Evolutionary conservation across 1,140 invertebrate genomes (phyloP), one percentile per base, ranked within the genome.

Genomic region (Bombus turneri): DNA sequence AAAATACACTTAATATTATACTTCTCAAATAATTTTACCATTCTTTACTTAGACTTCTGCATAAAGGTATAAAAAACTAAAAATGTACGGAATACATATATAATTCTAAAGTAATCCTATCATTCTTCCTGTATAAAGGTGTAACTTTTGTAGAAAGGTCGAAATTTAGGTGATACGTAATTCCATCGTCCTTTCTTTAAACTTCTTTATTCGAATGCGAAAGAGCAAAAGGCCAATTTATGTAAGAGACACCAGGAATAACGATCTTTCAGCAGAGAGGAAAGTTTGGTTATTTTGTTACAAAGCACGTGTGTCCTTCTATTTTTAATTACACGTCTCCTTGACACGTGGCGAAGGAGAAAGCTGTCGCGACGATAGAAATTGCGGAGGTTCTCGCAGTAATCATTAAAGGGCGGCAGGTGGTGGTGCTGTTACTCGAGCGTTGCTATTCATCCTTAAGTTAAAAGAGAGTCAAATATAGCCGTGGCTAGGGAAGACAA

Each of bases 381-480:
- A 47, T 4, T 12, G 53, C 71, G 34, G 34, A 13, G 37, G 25
- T 12, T 34, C n/a, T 59, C 66, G 34, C 59, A 28, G 85, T 85
- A 81, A 88, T 90, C 83, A 81, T 90, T 92, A 89, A 81, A 81
- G 77, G 62, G 76, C 53, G 80, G 76, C 66, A 83, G 85, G 81
- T 64, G 74, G 41, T n/a, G 59, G 28, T n/a, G 59, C 59, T 28
- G 81, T 88, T 91, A 85, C 88, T 90, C 82, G 85, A 91, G 88
- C 87, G 86, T 18, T 84, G 59, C 81, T 83, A 89, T 88, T 89
- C 84, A 87, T 77, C 83, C 71, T 78, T 83, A 87, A 90, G 83
- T 81, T 85, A 68, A 78, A 87, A 77, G 43, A 77, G 78, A 91
- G 87, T 88, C 84, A 92, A 90, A 89, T 84, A 88, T 87, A 91